Evolutionary conservation across 1,140 invertebrate species (phyloP), one percentile per base, ranked within the genome.

Genomic region (Megalonaias nervosa): DNA sequence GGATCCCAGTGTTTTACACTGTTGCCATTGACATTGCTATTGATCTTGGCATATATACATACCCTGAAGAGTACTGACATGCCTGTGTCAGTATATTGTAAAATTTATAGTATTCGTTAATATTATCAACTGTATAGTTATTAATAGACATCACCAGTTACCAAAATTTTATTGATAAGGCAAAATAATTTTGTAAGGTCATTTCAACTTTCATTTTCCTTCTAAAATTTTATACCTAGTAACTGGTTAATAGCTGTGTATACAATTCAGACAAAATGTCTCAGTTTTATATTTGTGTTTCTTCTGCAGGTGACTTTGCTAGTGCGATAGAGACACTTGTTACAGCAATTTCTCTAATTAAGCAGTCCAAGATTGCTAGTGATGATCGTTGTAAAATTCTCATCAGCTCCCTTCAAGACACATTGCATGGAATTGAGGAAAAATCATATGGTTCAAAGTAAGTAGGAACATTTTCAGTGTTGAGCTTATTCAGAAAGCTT

Each of bases 311-410:
- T 17, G 98, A 99, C 91, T 99, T 97, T 92, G 96, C 96, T 0
- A 97, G 96, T 91, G 98, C 98, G 66, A 99, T 99, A 86, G 98
- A 99, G 91, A 99, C 98, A 11, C 91, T 99, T 75, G 97, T 99
- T 9, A 99, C 98, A 1, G 98, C 98, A 3, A 99, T 99, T 83
- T 99, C 97, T 9, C 92, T 99, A 23, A 99, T 99, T 77, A 99
- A 99, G 91, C 97, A 99, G 92, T 99, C 98, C 23, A 99, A 99
- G 92, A 97, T 98, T 74, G 96, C 98, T 0, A 95, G 96, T 87
- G 98, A 99, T 92, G 98, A 99, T 89, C 93, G 98, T 61, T 99
- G 98, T 92, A 99, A 99, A 92, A 98, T 99, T 82, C 91, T 99
- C 16, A 98, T 99, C 71, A 98, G 95, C 85, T 98, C 97, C 0